Evolutionary conservation across 2,113 vertebrate species (phyloP).

Genomic region (Brachionichthys hirsutus): DNA sequence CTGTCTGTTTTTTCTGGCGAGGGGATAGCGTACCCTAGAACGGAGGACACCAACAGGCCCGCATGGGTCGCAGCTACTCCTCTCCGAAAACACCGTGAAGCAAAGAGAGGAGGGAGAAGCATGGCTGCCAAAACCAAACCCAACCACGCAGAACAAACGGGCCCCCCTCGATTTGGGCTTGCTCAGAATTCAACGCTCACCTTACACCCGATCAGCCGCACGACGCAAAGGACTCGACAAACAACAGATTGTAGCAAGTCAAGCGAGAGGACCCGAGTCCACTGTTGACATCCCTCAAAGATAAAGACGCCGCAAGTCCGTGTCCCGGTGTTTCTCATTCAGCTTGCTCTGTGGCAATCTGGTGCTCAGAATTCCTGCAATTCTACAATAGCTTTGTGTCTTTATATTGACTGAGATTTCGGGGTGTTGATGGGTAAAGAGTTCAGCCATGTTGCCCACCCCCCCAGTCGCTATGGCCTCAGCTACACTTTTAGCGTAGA

Average conservation of each 20-base stretch:
- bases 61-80: constrained; percentile 27
- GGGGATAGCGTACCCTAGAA: constrained; percentile 56
- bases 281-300: constrained; percentile 24
- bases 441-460: no score
- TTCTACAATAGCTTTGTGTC: no score
- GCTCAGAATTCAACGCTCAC: constrained; percentile 27
- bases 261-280: constrained; percentile 13
- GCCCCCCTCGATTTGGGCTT: constrained; percentile 45
- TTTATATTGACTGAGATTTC: not conserved
- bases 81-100: constrained; percentile 38
- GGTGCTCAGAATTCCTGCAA: no score
- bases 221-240: not conserved
- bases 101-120: constrained; percentile 14
- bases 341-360: constrained; percentile 34
- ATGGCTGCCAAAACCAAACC: constrained; percentile 36
- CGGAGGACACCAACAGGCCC: constrained; percentile 61
- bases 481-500: no score
- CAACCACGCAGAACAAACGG: constrained; percentile 34
- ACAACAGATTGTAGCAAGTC: not conserved
- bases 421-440: not conserved
- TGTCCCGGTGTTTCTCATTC: constrained; percentile 55
- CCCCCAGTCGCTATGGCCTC: no score
- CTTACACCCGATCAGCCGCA: constrained; percentile 16
- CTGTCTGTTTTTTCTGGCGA: constrained; percentile 70
- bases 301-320: constrained; percentile 11